Evolutionary conservation across 2,113 vertebrate genomes (phyloP).

Genomic region (Hassar affinis): DNA sequence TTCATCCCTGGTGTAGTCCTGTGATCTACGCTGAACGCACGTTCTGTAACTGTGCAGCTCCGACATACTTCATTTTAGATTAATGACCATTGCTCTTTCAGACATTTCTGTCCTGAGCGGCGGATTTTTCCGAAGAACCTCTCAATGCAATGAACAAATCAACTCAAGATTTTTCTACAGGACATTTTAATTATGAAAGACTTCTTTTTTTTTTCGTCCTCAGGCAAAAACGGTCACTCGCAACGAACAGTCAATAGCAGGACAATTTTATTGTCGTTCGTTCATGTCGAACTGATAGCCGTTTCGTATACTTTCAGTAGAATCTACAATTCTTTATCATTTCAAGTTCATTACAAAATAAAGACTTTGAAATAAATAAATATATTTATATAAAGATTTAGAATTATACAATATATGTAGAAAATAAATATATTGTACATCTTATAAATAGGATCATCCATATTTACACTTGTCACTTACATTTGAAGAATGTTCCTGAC

Average conservation of each 20-base stretch:
- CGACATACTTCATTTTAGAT: conserved; percentile 20
- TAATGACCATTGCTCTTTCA: conserved; percentile 10
- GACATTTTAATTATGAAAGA: conserved; percentile 70
- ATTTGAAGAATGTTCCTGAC: conserved; percentile 80
- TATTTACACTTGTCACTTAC: conserved; percentile 91
- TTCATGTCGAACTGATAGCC: conserved; percentile 61
- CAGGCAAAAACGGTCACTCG: conserved; percentile 68
- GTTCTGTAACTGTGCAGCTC: conserved; percentile 25
- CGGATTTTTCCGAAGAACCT: neutral
- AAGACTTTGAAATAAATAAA: conserved; percentile 99
- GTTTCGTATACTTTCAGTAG: conserved; percentile 73
- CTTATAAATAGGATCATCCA: conserved; percentile 98
- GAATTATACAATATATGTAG: conserved; percentile 96
- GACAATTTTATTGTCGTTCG: conserved; percentile 93
- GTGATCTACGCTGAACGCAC: conserved; percentile 27
- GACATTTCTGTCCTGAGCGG: neutral
- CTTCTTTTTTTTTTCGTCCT: neutral
- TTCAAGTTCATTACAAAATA: conserved; percentile 83
- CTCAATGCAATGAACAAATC: conserved; percentile 46
- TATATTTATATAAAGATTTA: conserved; percentile 99
- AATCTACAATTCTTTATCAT: conserved; percentile 75
- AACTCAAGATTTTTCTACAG: conserved; percentile 55
- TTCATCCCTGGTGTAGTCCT: conserved; percentile 44
- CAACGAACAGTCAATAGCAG: conserved; percentile 68
- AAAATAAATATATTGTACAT: conserved; percentile 99